These are phyloP conservation scores for Gymnoscopelus microlampas DNA, from an alignment of 2,797 vertebrate genomes.

Conservation along the genomic window DNA sequence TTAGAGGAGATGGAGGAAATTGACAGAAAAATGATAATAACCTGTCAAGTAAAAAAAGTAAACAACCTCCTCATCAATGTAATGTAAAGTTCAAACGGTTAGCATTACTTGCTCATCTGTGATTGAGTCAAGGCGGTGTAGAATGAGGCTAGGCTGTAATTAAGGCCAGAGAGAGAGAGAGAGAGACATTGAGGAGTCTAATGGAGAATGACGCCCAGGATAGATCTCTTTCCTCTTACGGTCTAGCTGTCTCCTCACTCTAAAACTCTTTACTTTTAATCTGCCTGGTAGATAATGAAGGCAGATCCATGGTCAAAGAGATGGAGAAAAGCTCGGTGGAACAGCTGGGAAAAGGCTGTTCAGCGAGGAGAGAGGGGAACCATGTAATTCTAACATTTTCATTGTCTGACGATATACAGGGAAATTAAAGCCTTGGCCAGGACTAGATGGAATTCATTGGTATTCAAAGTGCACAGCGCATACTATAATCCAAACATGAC, in stretches of 20 bases:
- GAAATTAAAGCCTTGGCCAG: slow-evolving; percentile 46
- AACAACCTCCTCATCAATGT: slow-evolving; percentile 55
- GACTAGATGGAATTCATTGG: slow-evolving; percentile 46
- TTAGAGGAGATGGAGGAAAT: slow-evolving; percentile 22
- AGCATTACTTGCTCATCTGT: slow-evolving; percentile 35
- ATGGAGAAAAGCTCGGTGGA: slow-evolving; percentile 49
- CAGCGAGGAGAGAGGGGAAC: slow-evolving; percentile 35
- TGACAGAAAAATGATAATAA: slow-evolving; percentile 41
- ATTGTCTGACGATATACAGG: slow-evolving; percentile 55
- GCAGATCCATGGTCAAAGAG: slow-evolving; percentile 45
- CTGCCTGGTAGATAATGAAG: slow-evolving; percentile 65
- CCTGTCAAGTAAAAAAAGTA: slow-evolving; percentile 39
- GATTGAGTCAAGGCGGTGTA: slow-evolving; percentile 49
- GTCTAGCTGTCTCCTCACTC: slow-evolving; percentile 38
- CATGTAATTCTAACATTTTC: slow-evolving; percentile 56
- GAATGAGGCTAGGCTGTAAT: slow-evolving; percentile 62
- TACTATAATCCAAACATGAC: slow-evolving; percentile 44
- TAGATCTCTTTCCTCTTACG: slow-evolving; percentile 42
- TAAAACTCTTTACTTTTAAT: slow-evolving; percentile 70
- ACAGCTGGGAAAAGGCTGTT: slow-evolving; percentile 40
- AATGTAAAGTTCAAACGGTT: slow-evolving; percentile 44
- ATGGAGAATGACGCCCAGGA: slow-evolving; percentile 50
- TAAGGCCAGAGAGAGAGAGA: slow-evolving; percentile 45
- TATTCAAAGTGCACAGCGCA: slow-evolving; percentile 52
- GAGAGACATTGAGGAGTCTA: slow-evolving; percentile 1